These are phyloP conservation scores for Ia io DNA, from an alignment of 2,113 vertebrate species.

Conservation along the genomic window DNA sequence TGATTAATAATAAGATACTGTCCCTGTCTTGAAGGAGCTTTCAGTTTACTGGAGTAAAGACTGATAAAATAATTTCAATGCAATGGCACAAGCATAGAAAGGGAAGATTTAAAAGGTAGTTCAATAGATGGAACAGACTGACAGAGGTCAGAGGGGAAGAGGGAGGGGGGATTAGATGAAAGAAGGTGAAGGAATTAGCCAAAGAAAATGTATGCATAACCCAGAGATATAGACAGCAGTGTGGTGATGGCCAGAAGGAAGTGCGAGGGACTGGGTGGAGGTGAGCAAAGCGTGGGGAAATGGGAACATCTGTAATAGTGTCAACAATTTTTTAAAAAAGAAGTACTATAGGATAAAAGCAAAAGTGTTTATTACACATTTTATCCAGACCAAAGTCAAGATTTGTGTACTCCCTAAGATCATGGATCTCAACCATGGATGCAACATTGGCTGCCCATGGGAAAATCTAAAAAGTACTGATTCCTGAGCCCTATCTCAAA, in stretches of 20 bases:
- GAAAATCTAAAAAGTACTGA: background rate
- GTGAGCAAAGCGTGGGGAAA: background rate
- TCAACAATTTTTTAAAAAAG: background rate
- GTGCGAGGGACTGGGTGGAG: background rate
- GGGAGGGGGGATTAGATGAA: background rate
- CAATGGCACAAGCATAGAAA: background rate
- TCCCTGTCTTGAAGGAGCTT: background rate
- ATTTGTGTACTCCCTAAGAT: background rate
- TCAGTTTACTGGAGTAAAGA: background rate
- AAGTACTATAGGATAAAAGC: background rate
- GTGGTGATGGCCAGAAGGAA: background rate
- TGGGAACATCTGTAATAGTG: background rate
- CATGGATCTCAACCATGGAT: background rate
- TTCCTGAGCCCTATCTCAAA: background rate
- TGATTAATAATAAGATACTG: conserved; percentile 18
- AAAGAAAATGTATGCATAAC: background rate
- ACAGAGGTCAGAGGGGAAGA: no score
- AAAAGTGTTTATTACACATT: background rate
- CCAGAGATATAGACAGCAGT: background rate
- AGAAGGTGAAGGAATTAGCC: background rate
- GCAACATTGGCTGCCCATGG: background rate
- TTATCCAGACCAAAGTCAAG: background rate
- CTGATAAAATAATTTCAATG: background rate
- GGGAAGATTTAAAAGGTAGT: background rate
- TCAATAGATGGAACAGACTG: background rate